These are phyloP conservation scores for Australoheros facetus DNA, from an alignment of 2,797 vertebrate genomes.

Conservation along the genomic window DNA sequence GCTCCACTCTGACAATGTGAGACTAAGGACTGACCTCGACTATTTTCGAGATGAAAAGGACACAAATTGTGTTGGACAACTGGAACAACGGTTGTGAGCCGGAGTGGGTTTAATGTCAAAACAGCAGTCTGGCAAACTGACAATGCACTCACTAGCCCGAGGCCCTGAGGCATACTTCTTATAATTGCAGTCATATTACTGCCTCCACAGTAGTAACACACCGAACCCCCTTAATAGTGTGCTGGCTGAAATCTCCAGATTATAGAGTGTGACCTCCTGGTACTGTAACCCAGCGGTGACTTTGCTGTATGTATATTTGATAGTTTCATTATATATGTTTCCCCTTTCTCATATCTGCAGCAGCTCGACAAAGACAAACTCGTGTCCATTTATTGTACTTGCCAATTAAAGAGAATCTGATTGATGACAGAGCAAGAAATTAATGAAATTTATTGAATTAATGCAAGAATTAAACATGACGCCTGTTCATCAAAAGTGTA, in stretches of 20 bases:
- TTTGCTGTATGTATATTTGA: slow-evolving; percentile 31
- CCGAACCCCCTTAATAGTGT: slow-evolving; percentile 26
- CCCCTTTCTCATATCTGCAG: slow-evolving; percentile 9
- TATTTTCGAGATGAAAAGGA: slow-evolving; percentile 69
- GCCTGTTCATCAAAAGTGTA: slow-evolving; percentile 64
- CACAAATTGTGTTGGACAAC: slow-evolving; percentile 75
- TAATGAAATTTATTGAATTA: slow-evolving; percentile 54
- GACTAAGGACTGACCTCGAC: slow-evolving; percentile 50
- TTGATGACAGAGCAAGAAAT: slow-evolving; percentile 56
- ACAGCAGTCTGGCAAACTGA: slow-evolving; percentile 56
- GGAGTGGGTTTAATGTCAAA: slow-evolving; percentile 76
- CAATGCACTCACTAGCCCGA: slow-evolving; percentile 51
- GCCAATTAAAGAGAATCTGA: slow-evolving; percentile 48
- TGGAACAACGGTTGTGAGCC: slow-evolving; percentile 68
- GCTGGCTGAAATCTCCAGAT: slow-evolving; percentile 35
- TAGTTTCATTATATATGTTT: slow-evolving; percentile 29
- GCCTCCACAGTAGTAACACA: slow-evolving; percentile 37
- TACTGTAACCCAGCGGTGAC: slow-evolving; percentile 23
- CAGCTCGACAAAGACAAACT: slow-evolving; percentile 49
- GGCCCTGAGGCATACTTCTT: slow-evolving; percentile 55
- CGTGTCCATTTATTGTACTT: slow-evolving; percentile 49
- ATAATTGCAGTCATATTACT: slow-evolving; percentile 55
- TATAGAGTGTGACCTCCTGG: slow-evolving; percentile 29
- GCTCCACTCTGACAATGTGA: slow-evolving; percentile 27
- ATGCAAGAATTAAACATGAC: slow-evolving; percentile 61